A percentile compares a stretch with the other conserved stretches of the same genome.
These are phyloP conservation scores for Peromyscus leucopus DNA, from an alignment of 2,113 vertebrate species.

Conservation along the genomic window DNA sequence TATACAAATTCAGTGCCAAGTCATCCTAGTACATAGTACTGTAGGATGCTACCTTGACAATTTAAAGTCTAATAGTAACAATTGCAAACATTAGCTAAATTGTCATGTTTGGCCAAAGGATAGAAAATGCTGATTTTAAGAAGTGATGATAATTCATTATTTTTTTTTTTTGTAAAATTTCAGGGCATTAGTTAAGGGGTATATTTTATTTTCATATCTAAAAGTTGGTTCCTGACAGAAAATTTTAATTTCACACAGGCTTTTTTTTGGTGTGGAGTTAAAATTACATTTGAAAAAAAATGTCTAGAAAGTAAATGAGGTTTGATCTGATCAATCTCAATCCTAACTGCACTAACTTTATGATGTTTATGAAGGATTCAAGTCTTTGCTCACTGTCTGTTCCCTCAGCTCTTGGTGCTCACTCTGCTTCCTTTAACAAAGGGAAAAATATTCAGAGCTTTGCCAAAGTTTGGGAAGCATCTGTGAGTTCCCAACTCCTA, in stretches of 20 bases:
- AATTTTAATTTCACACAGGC: not conserved
- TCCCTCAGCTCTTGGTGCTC: not conserved
- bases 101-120: not conserved
- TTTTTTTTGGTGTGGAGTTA: not conserved
- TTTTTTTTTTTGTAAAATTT: not conserved
- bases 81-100: not conserved
- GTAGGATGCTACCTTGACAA: not conserved
- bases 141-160: not conserved
- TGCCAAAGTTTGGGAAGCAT: not conserved
- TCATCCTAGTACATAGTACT: not conserved
- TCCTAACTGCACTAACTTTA: not conserved
- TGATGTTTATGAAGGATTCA: conserved; percentile 27
- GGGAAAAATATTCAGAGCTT: conserved; percentile 16
- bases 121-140: not conserved
- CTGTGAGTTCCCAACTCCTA: not conserved
- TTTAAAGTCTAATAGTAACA: conserved; percentile 41
- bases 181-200: not conserved
- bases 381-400: not conserved
- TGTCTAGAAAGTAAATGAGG: not conserved
- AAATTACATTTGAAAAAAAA: not conserved
- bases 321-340: not conserved
- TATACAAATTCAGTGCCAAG: not conserved
- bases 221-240: conserved; percentile 10
- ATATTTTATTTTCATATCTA: conserved; percentile 3
- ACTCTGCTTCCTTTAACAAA: conserved; percentile 7